Evolutionary conservation across 2,888 invertebrate species (phyloP), one percentile per base, ranked within the genome.

Genomic region (Ophion obscuratus): DNA sequence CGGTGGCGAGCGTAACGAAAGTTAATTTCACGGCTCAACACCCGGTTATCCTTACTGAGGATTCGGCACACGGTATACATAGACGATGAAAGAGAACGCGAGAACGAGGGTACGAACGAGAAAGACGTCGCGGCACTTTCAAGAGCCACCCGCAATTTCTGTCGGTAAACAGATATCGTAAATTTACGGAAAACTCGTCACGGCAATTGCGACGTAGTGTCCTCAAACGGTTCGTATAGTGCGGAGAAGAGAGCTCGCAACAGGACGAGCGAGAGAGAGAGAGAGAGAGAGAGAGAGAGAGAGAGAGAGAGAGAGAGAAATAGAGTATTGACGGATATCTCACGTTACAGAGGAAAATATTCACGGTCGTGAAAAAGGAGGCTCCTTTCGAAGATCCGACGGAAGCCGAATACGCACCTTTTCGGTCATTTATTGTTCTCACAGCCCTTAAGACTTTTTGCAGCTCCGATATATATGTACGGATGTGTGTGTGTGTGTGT

Each of bases 71-170:
- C 31, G 80, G 44, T 53, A 40, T 53, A 70, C 57, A 62, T 36
- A 36, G 53, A 83, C 14, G 27, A 9, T n/a, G n/a, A n/a, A n/a
- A 66, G 62, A 31, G 27, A 64, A 31, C 10, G 40, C 20, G 47
- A 20, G 24, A 36, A 47, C 20, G 61, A 57, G 24, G 47, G 53
- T 44, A 59, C 57, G 59, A 71, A 17, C 40, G 27, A 62, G 47
- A 27, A 78, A 85, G 75, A 85, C 82, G 78, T 87, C 83, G 74
- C 70, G 66, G 68, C 77, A 80, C 84, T 76, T 83, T 87, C 73
- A 85, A 89, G 88, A 89, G 90, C 91, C 92, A 92, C 92, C 92
- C 92, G 92, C 92, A 91, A 93, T 90, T 88, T 90, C 88, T 91
- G 91, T 92, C 90, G 91, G 91, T 88, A 92, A 92, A 92, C 91